Evolutionary conservation across 2,888 invertebrate species (phyloP).

Genomic region (Phanerotoma sp.): DNA sequence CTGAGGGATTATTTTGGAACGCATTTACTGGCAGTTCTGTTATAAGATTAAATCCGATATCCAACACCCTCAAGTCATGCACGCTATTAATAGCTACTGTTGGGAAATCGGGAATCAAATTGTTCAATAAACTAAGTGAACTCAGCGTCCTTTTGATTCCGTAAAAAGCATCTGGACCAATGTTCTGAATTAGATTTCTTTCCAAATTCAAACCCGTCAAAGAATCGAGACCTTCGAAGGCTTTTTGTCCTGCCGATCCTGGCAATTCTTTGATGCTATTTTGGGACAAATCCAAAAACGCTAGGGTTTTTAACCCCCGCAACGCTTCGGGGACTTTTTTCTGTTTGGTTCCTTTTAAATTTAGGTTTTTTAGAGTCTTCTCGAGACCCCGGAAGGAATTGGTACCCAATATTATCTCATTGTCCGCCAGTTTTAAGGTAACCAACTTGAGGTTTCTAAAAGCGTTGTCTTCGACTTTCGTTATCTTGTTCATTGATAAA

Average conservation of each 20-base stretch:
- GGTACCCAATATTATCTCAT: constrained; percentile 74
- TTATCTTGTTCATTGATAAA: constrained; percentile 79
- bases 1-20: constrained; percentile 78
- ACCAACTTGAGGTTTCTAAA: constrained; percentile 76
- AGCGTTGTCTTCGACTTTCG: constrained; percentile 70
- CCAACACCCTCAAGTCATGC: constrained; percentile 78
- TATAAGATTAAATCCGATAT: constrained; percentile 89
- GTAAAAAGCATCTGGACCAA: constrained; percentile 74
- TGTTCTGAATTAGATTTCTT: constrained; percentile 78
- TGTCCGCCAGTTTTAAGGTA: constrained; percentile 84
- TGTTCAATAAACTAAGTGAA: constrained; percentile 86
- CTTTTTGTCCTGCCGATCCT: constrained; percentile 66
- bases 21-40: constrained; percentile 79
- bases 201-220: constrained; percentile 87
- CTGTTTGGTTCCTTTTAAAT: constrained; percentile 84
- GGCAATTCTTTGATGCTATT: constrained; percentile 83
- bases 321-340: constrained; percentile 79
- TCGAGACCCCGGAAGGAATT: constrained; percentile 80
- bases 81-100: constrained; percentile 76
- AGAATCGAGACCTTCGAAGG: constrained; percentile 77
- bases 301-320: constrained; percentile 73
- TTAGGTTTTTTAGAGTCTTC: constrained; percentile 80
- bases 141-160: constrained; percentile 82
- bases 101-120: constrained; percentile 85
- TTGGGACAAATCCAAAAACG: constrained; percentile 87